A percentile compares a stretch with the other conserved stretches of the same genome.
Evolutionary conservation across 2,888 invertebrate species (phyloP).

Genomic region (Girardia tigrina): DNA sequence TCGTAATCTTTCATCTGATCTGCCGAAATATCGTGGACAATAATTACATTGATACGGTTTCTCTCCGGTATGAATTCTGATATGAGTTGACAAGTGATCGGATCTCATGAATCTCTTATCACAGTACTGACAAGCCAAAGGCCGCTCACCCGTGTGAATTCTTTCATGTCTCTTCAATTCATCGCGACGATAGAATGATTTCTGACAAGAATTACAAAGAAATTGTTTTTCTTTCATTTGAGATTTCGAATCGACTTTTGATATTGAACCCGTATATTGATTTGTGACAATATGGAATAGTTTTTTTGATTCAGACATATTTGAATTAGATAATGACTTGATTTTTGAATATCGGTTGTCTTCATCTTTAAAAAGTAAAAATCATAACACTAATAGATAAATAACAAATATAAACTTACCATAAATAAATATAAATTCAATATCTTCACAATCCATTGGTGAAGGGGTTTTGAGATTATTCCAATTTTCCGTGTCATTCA

Average conservation of each 20-base stretch:
- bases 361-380: not conserved
- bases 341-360: too few species aligned
- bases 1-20: not conserved
- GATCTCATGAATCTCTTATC: constrained; percentile 19
- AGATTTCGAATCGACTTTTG: not conserved
- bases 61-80: constrained; percentile 8
- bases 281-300: not conserved
- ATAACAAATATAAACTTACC: not conserved
- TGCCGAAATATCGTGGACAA: not conserved
- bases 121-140: not conserved
- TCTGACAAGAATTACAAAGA: not conserved
- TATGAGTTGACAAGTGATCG: constrained; percentile 4
- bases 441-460: not conserved
- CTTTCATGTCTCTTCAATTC: constrained; percentile 14
- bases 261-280: not conserved
- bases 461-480: constrained; percentile 15
- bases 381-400: not conserved
- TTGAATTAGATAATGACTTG: too few species aligned
- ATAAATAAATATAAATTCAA: not conserved
- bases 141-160: constrained; percentile 11
- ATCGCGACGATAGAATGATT: constrained; percentile 3
- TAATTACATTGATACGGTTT: constrained; percentile 23
- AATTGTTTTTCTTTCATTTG: not conserved
- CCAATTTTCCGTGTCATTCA: not conserved
- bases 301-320: not conserved